phyloP scores from a whole-genome alignment of 1,140 invertebrate genomes.

The Lucilia sericata region DNA sequence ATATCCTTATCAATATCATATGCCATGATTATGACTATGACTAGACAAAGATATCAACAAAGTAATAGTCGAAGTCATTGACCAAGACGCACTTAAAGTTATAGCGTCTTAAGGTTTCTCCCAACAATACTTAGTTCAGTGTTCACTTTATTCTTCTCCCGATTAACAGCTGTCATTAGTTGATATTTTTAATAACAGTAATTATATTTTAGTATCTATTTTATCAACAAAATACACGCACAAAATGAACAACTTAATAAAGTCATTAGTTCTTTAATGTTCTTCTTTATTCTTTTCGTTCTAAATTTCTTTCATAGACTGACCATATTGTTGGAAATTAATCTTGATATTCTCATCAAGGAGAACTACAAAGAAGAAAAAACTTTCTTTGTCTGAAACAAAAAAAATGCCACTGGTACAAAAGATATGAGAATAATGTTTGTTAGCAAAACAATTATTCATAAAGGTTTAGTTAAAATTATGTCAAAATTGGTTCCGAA shows the following conservation, averaged over 20 bases:
- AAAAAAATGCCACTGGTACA: too few species aligned
- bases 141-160: too few species aligned
- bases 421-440: too few species aligned
- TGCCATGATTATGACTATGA: too few species aligned
- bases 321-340: background rate
- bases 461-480: too few species aligned
- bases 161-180: background rate
- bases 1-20: too few species aligned
- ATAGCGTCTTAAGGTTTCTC: background rate
- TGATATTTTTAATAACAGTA: constrained; percentile 4
- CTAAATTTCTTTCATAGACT: background rate
- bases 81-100: too few species aligned
- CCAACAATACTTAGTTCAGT: background rate
- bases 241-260: constrained; percentile 2
- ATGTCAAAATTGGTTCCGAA: too few species aligned
- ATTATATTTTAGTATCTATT: background rate
- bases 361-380: background rate
- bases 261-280: background rate
- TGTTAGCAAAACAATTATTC: too few species aligned
- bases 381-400: background rate
- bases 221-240: background rate
- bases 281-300: background rate
- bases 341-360: background rate
- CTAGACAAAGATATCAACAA: too few species aligned
- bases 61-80: too few species aligned